Conservation (phyloP, 2,888 invertebrate genomes). For the Dicyrtomina minuta region DNA sequence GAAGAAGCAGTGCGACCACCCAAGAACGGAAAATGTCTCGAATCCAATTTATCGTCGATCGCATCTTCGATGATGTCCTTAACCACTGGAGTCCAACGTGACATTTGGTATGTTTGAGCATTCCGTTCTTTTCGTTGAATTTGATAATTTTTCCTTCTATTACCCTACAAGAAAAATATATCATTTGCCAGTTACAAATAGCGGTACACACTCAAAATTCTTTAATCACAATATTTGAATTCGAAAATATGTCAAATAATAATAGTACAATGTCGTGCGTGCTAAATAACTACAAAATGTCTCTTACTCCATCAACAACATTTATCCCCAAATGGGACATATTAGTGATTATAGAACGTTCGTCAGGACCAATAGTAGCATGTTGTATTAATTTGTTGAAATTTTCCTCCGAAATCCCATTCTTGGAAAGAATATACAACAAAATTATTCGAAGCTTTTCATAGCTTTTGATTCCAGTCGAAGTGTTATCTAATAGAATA, state of each 20-base stretch:
- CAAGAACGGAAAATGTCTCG: conserved; percentile 92
- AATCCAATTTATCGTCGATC: conserved; percentile 95
- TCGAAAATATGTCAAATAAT: no score
- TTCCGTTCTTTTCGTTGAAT: conserved; percentile 92
- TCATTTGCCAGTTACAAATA: no score
- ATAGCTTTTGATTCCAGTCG: conserved; percentile 51
- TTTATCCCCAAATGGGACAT: conserved; percentile 90
- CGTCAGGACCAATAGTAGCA: conserved; percentile 89
- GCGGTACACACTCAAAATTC: no score
- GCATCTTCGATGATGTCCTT: conserved; percentile 99
- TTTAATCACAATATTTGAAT: no score
- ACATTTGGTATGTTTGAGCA: conserved; percentile 98
- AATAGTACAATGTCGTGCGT: no score
- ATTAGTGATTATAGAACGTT: conserved; percentile 94
- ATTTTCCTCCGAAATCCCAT: conserved; percentile 98
- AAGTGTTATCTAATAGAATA: conserved; percentile 77
- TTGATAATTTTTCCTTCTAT: conserved; percentile 78
- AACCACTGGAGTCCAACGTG: conserved; percentile 91
- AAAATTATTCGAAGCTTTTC: conserved; percentile 98
- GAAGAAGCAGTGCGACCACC: conserved; percentile 84
- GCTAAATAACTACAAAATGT: no score
- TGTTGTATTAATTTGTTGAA: conserved; percentile 96
- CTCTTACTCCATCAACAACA: conserved; percentile 84
- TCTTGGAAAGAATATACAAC: conserved; percentile 95
- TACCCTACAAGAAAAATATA: conserved; percentile 70